Evolutionary conservation across 2,797 vertebrate genomes (phyloP).

Genomic region (Phaenicophaeus curvirostris): DNA sequence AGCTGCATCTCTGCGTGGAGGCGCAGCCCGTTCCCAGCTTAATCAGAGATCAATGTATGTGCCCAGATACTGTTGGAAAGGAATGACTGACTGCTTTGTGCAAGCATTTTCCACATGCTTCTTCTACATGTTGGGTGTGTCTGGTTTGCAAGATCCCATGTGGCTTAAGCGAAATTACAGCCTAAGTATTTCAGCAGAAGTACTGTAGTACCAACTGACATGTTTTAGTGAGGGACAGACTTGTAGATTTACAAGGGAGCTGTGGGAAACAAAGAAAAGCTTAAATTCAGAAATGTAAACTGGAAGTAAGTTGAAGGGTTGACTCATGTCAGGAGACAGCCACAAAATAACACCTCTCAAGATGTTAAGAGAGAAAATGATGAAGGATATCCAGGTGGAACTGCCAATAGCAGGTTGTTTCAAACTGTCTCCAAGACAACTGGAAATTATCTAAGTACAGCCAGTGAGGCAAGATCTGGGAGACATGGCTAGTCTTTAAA

Average conservation of each 20-base stretch:
- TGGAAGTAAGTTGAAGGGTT: neutral
- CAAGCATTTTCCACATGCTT: slow-evolving; percentile 49
- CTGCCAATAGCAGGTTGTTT: neutral
- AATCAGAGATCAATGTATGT: slow-evolving; percentile 23
- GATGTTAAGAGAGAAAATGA: neutral
- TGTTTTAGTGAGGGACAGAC: neutral
- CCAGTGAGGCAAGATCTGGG: neutral
- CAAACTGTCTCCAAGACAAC: neutral
- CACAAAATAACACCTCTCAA: neutral
- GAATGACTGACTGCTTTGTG: slow-evolving; percentile 46
- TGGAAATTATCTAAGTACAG: neutral
- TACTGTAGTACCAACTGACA: neutral
- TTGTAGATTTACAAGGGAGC: neutral
- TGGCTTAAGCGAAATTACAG: slow-evolving; percentile 27
- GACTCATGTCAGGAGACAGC: neutral
- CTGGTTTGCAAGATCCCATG: slow-evolving; percentile 21
- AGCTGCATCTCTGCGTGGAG: neutral
- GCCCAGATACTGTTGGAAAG: neutral
- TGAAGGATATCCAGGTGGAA: neutral
- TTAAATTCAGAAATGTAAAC: neutral
- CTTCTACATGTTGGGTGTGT: slow-evolving; percentile 52
- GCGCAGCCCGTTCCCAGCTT: slow-evolving; percentile 3
- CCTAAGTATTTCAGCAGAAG: neutral
- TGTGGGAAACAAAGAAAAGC: neutral
- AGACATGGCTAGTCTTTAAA: neutral